Conservation (phyloP, 2,888 invertebrate species). For the Lamellibrachia satsuma region DNA sequence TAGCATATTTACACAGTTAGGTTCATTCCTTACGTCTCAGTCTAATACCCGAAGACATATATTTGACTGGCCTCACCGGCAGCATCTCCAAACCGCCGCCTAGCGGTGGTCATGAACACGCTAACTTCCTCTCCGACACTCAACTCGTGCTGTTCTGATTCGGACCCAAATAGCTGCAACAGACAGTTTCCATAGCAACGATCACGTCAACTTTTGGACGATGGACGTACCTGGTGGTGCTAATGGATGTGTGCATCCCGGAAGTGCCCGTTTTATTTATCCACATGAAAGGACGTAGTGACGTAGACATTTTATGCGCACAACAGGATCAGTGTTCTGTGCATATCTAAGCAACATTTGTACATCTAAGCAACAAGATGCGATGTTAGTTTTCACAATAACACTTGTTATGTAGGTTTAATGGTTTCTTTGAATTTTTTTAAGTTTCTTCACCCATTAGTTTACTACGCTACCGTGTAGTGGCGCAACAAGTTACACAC, state of each 20-base stretch:
- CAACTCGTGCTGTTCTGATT: conserved; percentile 51
- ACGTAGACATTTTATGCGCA: not conserved
- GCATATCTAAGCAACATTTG: not conserved
- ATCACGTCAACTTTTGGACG: not conserved
- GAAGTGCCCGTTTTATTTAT: not conserved
- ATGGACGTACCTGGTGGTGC: not conserved
- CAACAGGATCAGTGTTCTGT: not conserved
- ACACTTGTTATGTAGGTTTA: no score
- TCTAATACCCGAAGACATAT: no score
- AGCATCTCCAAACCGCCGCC: conserved; percentile 59
- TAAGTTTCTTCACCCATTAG: no score
- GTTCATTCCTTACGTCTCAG: no score
- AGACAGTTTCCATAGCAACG: not conserved
- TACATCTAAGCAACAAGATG: not conserved
- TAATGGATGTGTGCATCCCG: not conserved
- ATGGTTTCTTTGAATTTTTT: no score
- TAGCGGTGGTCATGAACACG: conserved; percentile 58
- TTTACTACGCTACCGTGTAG: no score
- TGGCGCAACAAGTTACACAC: no score
- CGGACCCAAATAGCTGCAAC: conserved; percentile 56
- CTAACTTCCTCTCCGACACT: conserved; percentile 59
- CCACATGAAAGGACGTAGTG: not conserved
- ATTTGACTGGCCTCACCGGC: conserved; percentile 50
- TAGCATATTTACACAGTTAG: no score
- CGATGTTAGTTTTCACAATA: not conserved